Percentiles rank a stretch among this genome's conserved stretches.
Evolutionary conservation across 2,797 vertebrate species (phyloP).

Genomic region (Presbytis comata): DNA sequence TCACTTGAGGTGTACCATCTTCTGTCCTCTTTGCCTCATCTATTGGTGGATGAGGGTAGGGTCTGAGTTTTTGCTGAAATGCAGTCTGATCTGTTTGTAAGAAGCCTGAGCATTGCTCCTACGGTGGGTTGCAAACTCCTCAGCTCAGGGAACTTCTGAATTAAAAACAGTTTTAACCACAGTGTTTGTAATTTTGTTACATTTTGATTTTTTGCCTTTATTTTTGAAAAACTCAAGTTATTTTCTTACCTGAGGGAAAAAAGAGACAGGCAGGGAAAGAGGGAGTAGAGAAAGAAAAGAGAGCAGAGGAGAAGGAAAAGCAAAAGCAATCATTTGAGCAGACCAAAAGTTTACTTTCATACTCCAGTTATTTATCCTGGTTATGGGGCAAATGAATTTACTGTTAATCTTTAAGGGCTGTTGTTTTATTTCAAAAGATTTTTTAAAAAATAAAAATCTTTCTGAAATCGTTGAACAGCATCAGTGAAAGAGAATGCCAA

Average conservation of each 20-base stretch:
- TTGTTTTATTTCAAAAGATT: not conserved
- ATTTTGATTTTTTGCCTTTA: not conserved
- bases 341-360: not conserved
- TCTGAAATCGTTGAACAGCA: not conserved
- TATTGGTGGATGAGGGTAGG: not conserved
- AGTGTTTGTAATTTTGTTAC: not conserved
- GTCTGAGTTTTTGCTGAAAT: not conserved
- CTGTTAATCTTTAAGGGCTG: not conserved
- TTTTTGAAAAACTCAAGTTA: not conserved
- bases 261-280: not conserved
- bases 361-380: not conserved
- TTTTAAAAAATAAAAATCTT: not conserved
- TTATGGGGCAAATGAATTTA: not conserved
- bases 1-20: not conserved
- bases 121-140: not conserved
- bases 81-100: not conserved
- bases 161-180: conserved; percentile 11
- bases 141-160: not conserved
- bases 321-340: not conserved
- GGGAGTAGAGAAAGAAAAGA: not conserved
- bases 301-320: not conserved
- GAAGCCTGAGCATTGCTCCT: not conserved
- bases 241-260: not conserved
- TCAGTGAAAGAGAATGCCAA: not conserved
- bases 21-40: not conserved